Percentiles rank a stretch among this genome's conserved stretches.
These are phyloP conservation scores for Spisula solida DNA, from an alignment of 2,888 invertebrate genomes.

Conservation along the genomic window DNA sequence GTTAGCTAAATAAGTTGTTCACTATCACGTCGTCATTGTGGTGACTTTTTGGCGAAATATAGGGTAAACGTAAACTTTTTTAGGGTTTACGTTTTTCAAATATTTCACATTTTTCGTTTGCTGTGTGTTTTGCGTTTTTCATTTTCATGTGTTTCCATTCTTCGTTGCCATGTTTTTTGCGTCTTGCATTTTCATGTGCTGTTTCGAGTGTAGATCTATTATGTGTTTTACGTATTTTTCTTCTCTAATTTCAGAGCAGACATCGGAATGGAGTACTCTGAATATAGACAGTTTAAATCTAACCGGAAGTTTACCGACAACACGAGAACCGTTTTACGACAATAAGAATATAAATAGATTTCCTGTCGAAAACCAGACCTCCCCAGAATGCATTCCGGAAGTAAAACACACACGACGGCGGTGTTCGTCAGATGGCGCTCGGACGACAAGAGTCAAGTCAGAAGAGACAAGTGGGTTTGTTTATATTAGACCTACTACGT, in stretches of 20 bases:
- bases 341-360: not conserved
- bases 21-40: too few relatives aligned
- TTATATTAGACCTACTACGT: not conserved
- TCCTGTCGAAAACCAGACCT: not conserved
- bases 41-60: too few relatives aligned
- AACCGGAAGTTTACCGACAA: not conserved
- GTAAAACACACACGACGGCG: not conserved
- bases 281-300: constrained; percentile 28
- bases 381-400: constrained; percentile 17
- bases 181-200: too few relatives aligned
- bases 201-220: not conserved
- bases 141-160: too few relatives aligned
- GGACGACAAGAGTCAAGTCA: not conserved
- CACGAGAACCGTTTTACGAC: not conserved
- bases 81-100: too few relatives aligned
- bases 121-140: too few relatives aligned
- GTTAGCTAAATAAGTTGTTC: too few relatives aligned
- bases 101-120: too few relatives aligned
- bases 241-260: constrained; percentile 22
- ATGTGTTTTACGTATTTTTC: not conserved
- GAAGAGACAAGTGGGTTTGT: constrained; percentile 11
- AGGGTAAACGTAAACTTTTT: too few relatives aligned
- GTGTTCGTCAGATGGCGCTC: not conserved
- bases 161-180: too few relatives aligned
- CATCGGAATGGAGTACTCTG: constrained; percentile 36